Evolutionary conservation across 2,888 invertebrate genomes (phyloP).

Genomic region (Byasa hedistus): DNA sequence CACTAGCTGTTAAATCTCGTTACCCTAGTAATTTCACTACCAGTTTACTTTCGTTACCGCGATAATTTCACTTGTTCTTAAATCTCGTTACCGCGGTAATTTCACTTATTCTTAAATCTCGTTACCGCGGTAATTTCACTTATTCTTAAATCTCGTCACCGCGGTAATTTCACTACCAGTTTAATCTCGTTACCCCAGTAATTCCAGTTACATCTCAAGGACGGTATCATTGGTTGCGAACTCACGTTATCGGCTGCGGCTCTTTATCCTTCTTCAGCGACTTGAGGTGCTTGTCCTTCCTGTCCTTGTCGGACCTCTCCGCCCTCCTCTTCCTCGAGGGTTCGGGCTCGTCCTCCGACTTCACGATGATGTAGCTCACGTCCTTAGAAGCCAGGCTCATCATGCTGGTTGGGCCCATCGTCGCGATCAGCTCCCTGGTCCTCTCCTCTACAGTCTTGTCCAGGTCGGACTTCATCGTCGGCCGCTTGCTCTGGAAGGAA

Average conservation of each 20-base stretch:
- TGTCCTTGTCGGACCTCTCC: conserved; percentile 27
- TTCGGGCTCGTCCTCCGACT: conserved; percentile 39
- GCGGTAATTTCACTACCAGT: too few species aligned
- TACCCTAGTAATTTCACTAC: too few species aligned
- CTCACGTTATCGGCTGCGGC: conserved; percentile 53
- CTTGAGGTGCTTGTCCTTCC: conserved; percentile 13
- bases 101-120: too few species aligned
- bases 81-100: too few species aligned
- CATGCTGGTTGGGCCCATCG: conserved; percentile 50
- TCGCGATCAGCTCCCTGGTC: conserved; percentile 44
- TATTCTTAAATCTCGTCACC: too few species aligned
- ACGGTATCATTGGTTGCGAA: too few species aligned
- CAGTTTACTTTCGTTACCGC: too few species aligned
- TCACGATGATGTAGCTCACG: conserved; percentile 72
- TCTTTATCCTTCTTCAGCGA: conserved; percentile 37
- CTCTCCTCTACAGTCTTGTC: neutral
- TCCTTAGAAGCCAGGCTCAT: conserved; percentile 53
- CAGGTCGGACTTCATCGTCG: neutral
- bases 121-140: too few species aligned
- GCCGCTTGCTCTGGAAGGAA: conserved; percentile 3
- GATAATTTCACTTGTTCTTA: too few species aligned
- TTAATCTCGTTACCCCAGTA: too few species aligned
- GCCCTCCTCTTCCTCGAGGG: conserved; percentile 34
- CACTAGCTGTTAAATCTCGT: too few species aligned
- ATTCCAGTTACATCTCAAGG: too few species aligned